Evolutionary conservation across 1,140 invertebrate genomes (phyloP), one percentile per base, ranked within the genome.

Genomic region (Hyles euphorbiae): DNA sequence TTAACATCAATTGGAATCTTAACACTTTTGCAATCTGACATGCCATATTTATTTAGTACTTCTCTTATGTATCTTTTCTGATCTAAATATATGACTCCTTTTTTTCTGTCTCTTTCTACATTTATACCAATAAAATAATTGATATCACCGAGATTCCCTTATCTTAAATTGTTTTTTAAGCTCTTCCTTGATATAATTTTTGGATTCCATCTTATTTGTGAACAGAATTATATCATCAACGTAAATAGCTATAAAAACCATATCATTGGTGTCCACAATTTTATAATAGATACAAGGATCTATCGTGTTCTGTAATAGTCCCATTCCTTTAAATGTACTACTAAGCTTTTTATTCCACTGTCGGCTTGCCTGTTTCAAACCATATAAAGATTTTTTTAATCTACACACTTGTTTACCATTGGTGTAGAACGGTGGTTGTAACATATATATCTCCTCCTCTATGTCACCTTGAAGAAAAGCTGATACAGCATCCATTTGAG

Each of bases 381-480:
- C 87, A 78, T 89, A 88, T 1, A 89, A 45, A 34, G 75, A 73
- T 68, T 82, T 88, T 5, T 81, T 76, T 46, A 89, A 60, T 48
- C 55, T 53, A 63, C 74, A 87, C 32, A 89, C 76, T 62, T 78
- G 5, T 44, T 73, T 65, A 58, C 70, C 63, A 32, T 72, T 62
- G 5, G 52, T 52, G 63, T 60, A 70, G 34, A 71, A n/a, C n/a
- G n/a, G n/a, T 69, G 89, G 87, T 58, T 80, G 71, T 12, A 71
- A 34, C 69, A 90, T 82, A 51, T 79, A 90, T 2, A 90, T 74
- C 34, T 74, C 71, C 63, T 90, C 85, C 10, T 89, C 69, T 34
- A 91, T 60, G 6, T 76, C 59, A 3, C 82, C 88, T 74, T 90
- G 71, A 3, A 89, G 65, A 67, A 88, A 90, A 5, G 88, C 84